Evolutionary conservation across 2,797 vertebrate genomes (phyloP), one percentile per base, ranked within the genome.

Genomic region (Characodon lateralis): DNA sequence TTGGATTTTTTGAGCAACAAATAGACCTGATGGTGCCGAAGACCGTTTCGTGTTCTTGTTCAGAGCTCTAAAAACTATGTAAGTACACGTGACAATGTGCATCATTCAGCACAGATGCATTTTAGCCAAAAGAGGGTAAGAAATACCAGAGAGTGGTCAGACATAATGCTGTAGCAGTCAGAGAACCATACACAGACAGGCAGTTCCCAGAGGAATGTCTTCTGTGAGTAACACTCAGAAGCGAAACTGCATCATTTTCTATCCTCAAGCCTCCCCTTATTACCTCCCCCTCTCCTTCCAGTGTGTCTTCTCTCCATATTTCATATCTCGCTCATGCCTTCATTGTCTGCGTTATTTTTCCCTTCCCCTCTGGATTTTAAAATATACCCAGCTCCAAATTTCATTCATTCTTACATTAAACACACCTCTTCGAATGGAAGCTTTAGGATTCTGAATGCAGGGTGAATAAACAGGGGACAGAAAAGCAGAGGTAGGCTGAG

Each of bases 371-470:
- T 70, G 71, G 20, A 63, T 79, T 63, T 46, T 63, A 50, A 83
- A 61, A 74, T 79, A 70, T 28, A 20, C 20, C 39, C 73, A 58
- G 12, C 20, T 71, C 35, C 1, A 74, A 20, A 80, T 26, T 70
- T 56, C 22, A 68, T 78, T 80, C 53, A 68, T 59, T 78, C 24
- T 46, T 72, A 31, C 13, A 43, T 16, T 72, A 72, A 24, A 28
- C 26, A 28, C 46, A 61, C 46, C 53, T 65, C 24, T 63, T 26
- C 51, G 78, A 88, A 77, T 14, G 74, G 71, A 63, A 20, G 66
- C 81, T 55, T 77, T 50, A 78, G 87, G 89, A 92, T 91, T 89
- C 84, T 69, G 89, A 91, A 87, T n/a, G 81, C 88, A 84, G 74
- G 77, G 75, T 24, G 73, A 83, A 75, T 80, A 59, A 59, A 8